Percentiles rank a stretch among this genome's conserved stretches.
phyloP scores from a whole-genome alignment of 37 sponge, comb jelly and placozoan species.

The Axinella damicornis region DNA sequence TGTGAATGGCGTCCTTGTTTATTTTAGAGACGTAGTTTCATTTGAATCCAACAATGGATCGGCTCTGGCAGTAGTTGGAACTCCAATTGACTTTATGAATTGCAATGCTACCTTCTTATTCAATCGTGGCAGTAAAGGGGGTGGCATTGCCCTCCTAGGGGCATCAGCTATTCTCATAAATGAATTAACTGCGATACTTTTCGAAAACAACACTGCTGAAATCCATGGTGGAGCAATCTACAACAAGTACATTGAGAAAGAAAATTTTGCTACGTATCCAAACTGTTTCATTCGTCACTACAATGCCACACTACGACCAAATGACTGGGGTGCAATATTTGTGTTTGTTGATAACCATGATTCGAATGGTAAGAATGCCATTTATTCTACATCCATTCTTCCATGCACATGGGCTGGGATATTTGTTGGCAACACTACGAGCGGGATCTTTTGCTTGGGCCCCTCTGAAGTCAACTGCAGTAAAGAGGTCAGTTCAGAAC shows the following conservation, averaged over 20 bases:
- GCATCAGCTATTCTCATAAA: not conserved
- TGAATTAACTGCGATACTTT: constrained; percentile 10
- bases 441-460: constrained; percentile 31
- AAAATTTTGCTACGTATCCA: constrained; percentile 1
- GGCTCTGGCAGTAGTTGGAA: constrained; percentile 44
- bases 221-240: constrained; percentile 64
- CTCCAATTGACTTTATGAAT: constrained; percentile 21
- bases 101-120: constrained; percentile 9
- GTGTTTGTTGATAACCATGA: constrained; percentile 44
- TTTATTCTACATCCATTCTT: constrained; percentile 55
- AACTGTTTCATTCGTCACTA: constrained; percentile 58
- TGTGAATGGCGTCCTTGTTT: constrained; percentile 23
- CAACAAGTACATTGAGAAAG: constrained; percentile 23
- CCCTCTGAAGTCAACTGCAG: not conserved
- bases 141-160: constrained; percentile 63
- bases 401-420: constrained; percentile 45
- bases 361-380: constrained; percentile 18
- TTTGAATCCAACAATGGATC: constrained; percentile 49
- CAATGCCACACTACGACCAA: constrained; percentile 5
- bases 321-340: constrained; percentile 40
- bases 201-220: constrained; percentile 43
- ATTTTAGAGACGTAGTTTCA: constrained; percentile 1
- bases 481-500: not conserved
- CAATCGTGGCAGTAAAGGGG: constrained; percentile 62
- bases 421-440: not conserved